A percentile compares a stretch with the other conserved stretches of the same genome.
Evolutionary conservation across 2,113 vertebrate species (phyloP).

Genomic region (Morone chrysops): DNA sequence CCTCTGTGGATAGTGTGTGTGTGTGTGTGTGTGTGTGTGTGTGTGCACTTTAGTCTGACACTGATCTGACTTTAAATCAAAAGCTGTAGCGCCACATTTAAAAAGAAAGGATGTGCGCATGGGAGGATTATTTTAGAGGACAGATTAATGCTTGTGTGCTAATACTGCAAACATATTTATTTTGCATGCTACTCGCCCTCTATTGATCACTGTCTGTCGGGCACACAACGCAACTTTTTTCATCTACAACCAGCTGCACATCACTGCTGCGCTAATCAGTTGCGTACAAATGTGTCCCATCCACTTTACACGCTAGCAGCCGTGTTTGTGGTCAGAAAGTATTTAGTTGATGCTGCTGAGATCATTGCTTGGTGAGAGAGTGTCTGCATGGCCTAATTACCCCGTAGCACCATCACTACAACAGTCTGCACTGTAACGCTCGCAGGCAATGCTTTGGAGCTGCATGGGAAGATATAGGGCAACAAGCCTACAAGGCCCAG

Average conservation of each 20-base stretch:
- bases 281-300: slow-evolving; percentile 33
- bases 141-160: slow-evolving; percentile 11
- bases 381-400: slow-evolving; percentile 73
- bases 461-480: slow-evolving; percentile 59
- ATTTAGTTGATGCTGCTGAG: slow-evolving; percentile 61
- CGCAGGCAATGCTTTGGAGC: slow-evolving; percentile 62
- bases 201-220: slow-evolving; percentile 41
- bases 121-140: not conserved
- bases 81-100: not conserved
- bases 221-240: slow-evolving; percentile 16
- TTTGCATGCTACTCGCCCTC: not conserved
- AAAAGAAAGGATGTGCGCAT: not conserved
- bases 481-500: slow-evolving; percentile 56
- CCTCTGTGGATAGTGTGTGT: not conserved
- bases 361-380: slow-evolving; percentile 58
- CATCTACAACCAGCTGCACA: slow-evolving; percentile 46
- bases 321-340: slow-evolving; percentile 63
- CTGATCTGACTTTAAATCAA: not conserved
- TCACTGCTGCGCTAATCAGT: slow-evolving; percentile 53
- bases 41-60: not conserved
- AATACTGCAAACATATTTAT: slow-evolving; percentile 17
- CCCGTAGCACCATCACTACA: slow-evolving; percentile 57
- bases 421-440: slow-evolving; percentile 62
- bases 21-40: not conserved
- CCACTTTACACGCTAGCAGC: slow-evolving; percentile 24